A percentile compares a stretch with the other conserved stretches of the same genome.
phyloP scores from a whole-genome alignment of 2,797 vertebrate genomes.

The Falco novaeseelandiae region DNA sequence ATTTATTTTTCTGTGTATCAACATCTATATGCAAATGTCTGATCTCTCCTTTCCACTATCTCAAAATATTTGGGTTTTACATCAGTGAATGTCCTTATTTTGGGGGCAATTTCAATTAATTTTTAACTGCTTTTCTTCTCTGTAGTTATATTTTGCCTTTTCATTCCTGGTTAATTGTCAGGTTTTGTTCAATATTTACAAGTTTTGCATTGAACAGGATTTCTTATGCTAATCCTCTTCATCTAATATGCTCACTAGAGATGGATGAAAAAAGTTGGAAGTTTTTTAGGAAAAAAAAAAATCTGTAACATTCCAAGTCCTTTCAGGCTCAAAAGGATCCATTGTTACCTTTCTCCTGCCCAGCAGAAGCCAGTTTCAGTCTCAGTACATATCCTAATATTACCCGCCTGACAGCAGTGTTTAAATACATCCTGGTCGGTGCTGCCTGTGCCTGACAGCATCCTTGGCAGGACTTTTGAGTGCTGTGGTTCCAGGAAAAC shows the following conservation, averaged over 20 bases:
- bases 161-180: conserved; percentile 49
- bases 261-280: background rate
- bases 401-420: rapidly evolving
- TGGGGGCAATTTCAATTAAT: conserved; percentile 30
- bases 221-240: conserved; percentile 56
- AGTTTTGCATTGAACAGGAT: conserved; percentile 23
- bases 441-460: background rate
- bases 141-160: conserved; percentile 32
- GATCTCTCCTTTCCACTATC: background rate
- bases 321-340: background rate
- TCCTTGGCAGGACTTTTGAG: background rate
- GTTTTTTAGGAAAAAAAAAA: background rate
- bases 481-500: background rate
- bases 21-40: background rate
- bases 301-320: background rate
- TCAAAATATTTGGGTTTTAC: conserved; percentile 21
- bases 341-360: background rate
- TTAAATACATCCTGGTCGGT: background rate
- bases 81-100: conserved; percentile 10
- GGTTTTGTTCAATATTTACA: conserved; percentile 61
- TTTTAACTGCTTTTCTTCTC: conserved; percentile 28
- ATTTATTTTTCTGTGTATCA: conserved; percentile 31
- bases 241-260: conserved; percentile 51
- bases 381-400: background rate
- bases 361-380: background rate